phyloP scores from a whole-genome alignment of 2,888 invertebrate species.

The Lomographa bimaculata region DNA sequence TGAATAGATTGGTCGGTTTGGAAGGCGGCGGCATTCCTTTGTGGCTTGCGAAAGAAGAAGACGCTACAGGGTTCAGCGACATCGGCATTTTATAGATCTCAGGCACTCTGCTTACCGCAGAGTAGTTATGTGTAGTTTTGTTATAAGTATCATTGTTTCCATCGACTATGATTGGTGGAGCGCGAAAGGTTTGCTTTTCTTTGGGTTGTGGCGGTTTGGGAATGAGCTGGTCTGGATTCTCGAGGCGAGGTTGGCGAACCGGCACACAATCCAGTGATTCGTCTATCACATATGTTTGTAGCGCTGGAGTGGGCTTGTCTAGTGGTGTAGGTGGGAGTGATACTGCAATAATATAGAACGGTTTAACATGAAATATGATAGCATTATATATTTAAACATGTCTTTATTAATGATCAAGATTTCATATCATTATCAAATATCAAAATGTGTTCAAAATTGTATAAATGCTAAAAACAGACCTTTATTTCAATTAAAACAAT shows the following conservation, averaged over 20 bases:
- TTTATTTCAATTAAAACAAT: too few species aligned
- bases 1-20: conserved; percentile 53
- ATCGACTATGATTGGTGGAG: conserved; percentile 1
- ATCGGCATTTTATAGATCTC: conserved; percentile 23
- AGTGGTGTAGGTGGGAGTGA: conserved; percentile 43
- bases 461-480: too few species aligned
- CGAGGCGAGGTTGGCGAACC: conserved; percentile 59
- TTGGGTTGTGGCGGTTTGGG: too few species aligned
- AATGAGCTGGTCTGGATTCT: too few species aligned
- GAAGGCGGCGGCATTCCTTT: conserved; percentile 16
- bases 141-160: conserved; percentile 17
- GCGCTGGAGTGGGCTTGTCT: conserved; percentile 7
- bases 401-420: too few species aligned
- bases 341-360: too few species aligned
- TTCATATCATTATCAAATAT: too few species aligned
- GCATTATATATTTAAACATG: too few species aligned
- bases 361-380: too few species aligned
- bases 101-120: conserved; percentile 4
- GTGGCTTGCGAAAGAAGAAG: conserved; percentile 34
- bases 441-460: too few species aligned
- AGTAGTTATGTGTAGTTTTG: conserved; percentile 5
- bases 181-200: conserved; percentile 30
- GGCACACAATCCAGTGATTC: conserved; percentile 65
- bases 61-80: conserved; percentile 31
- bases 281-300: conserved; percentile 50